Evolutionary conservation across 2,113 vertebrate genomes (phyloP).

Genomic region (Chloropsis cyanopogon): DNA sequence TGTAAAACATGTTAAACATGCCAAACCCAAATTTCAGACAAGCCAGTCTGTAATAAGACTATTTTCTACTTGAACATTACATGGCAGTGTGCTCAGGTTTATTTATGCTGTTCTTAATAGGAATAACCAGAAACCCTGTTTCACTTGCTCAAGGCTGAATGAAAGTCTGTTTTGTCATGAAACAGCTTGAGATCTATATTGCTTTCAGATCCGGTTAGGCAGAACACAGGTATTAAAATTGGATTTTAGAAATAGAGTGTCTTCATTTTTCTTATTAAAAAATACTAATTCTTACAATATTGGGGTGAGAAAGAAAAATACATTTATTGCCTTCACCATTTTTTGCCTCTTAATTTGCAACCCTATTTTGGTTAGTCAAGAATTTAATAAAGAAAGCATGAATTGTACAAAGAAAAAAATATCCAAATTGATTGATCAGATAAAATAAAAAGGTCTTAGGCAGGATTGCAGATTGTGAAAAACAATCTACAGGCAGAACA

Average conservation of each 20-base stretch:
- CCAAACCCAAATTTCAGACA: constrained; percentile 26
- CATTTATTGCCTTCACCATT: background rate
- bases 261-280: background rate
- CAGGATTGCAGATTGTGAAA: background rate
- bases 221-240: background rate
- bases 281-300: background rate
- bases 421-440: background rate
- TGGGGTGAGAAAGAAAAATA: background rate
- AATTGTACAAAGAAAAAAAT: background rate
- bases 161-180: background rate
- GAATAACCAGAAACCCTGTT: background rate
- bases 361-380: background rate
- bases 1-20: constrained; percentile 47
- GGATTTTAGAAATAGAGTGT: background rate
- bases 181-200: background rate
- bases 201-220: background rate
- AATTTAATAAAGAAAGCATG: background rate
- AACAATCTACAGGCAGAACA: background rate
- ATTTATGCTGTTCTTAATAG: constrained; percentile 22
- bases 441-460: background rate
- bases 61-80: constrained; percentile 34
- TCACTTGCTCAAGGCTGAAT: background rate
- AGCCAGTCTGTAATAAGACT: constrained; percentile 5
- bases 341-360: background rate
- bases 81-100: background rate